Evolutionary conservation across 1,140 invertebrate genomes (phyloP).

Genomic region (Macrotrachela quadricornifera): DNA sequence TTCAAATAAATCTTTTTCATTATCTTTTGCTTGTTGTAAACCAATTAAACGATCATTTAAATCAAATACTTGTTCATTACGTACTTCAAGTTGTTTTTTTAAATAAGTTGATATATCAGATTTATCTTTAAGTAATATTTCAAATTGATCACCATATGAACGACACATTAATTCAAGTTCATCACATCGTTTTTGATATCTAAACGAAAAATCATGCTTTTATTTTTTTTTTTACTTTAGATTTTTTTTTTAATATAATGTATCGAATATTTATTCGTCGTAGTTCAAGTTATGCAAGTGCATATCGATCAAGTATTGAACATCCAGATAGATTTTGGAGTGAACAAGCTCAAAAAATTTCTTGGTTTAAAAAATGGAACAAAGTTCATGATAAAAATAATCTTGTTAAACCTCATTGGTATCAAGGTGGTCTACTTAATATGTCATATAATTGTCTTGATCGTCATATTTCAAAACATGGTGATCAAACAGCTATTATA

Average conservation of each 20-base stretch:
- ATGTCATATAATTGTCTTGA: conserved; percentile 79
- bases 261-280: too few relatives aligned
- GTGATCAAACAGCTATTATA: conserved; percentile 55
- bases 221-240: too few relatives aligned
- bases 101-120: conserved; percentile 53
- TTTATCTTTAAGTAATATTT: conserved; percentile 51
- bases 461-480: conserved; percentile 53
- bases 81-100: conserved; percentile 45
- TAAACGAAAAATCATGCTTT: too few relatives aligned
- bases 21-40: conserved; percentile 42
- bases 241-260: too few relatives aligned
- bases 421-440: conserved; percentile 62
- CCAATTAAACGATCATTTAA: conserved; percentile 48
- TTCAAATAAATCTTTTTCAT: conserved; percentile 37
- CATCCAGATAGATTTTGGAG: conserved; percentile 66
- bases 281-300: conserved; percentile 37
- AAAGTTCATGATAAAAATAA: conserved; percentile 11
- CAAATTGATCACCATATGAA: conserved; percentile 26
- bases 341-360: conserved; percentile 44
- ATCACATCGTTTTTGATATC: too few relatives aligned
- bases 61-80: conserved; percentile 49
- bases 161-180: too few relatives aligned
- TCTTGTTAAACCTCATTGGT: conserved; percentile 43
- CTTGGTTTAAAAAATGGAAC: conserved; percentile 44
- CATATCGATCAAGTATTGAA: conserved; percentile 44